Evolutionary conservation across 2,797 vertebrate genomes (phyloP).

Genomic region (Atherinosoma microstoma): DNA sequence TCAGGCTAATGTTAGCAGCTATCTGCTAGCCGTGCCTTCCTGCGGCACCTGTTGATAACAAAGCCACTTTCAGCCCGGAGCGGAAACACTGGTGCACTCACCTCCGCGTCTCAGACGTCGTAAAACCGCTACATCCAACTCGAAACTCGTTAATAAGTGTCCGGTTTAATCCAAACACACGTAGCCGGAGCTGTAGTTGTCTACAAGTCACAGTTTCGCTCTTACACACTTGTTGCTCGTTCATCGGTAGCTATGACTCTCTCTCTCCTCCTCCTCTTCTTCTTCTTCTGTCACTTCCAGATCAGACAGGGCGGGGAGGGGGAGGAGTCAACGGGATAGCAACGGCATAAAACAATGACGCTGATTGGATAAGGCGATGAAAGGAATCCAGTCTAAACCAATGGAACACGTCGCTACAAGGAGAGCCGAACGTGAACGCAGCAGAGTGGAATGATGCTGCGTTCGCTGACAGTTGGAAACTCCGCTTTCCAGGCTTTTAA

Average conservation of each 20-base stretch:
- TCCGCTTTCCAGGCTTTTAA: neutral
- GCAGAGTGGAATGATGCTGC: neutral
- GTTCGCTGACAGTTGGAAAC: neutral
- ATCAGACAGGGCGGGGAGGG: constrained; percentile 43
- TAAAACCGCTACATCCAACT: neutral
- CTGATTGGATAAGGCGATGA: constrained; percentile 53
- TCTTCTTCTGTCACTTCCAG: constrained; percentile 64
- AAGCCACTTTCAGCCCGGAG: constrained; percentile 60
- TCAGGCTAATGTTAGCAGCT: constrained; percentile 65
- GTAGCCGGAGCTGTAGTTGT: neutral
- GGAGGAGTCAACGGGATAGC: constrained; percentile 39
- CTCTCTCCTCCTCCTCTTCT: constrained; percentile 29
- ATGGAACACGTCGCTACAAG: constrained; percentile 36
- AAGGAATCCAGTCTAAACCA: constrained; percentile 46
- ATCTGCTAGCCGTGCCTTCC: constrained; percentile 54
- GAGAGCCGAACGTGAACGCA: constrained; percentile 1
- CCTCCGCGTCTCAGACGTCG: constrained; percentile 32
- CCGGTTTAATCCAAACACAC: neutral
- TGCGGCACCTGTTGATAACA: constrained; percentile 79
- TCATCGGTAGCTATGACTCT: constrained; percentile 9
- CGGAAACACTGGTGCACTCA: constrained; percentile 52
- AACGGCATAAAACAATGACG: neutral
- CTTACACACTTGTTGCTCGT: constrained; percentile 36
- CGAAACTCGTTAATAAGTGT: neutral
- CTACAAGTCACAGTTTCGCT: constrained; percentile 26